Base-by-base conservation (phyloP, 2,888 invertebrate species). In the Chymomyza procnemis region DNA sequence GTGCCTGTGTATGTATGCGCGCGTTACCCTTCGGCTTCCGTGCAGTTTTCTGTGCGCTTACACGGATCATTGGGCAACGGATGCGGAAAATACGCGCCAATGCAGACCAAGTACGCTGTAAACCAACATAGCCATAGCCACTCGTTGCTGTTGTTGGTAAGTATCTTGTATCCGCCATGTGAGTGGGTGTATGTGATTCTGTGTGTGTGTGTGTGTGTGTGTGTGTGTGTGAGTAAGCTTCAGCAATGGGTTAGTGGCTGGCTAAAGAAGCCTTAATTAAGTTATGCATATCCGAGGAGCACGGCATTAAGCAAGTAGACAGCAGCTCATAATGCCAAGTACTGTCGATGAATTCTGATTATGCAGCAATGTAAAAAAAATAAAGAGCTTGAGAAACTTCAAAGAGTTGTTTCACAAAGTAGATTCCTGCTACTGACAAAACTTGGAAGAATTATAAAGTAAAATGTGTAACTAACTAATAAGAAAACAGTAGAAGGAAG, bases 41-140 rank as follows among this genome's bases (percentile, higher is more conserved):
- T 79, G 59, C 80, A 79, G 72, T 80, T 84, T 81, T 81, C 80
- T 73, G 87, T 81, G 81, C 34, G 34, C 81, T 81, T 87, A 81
- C 81, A 81, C 81, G 81, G 81, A 81, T 87, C 81, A 81, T 81
- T 81, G 81, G 79, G 77, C 82, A 81, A 85, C 76, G 87, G 77
- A 81, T 85, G 81, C 81, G 87, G 81, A 81, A 87, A 87, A 69
- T 78, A 79, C 81, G 87, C 70, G 59, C 76, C 69, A 70, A 68
- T 69, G 76, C 71, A 69, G 21, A 21, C 54, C 19, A 54, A 54
- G 54, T 21, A 54, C 14, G 16, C 48, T 18, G 48, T 16, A 16
- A 50, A 16, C 50, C 50, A 50, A 18, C 50, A 14, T 47, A 12
- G 34, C 34, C 34, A 41, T 41, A 14, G 34, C 34, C 34, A 41